Evolutionary conservation across 2,888 invertebrate genomes (phyloP).

Genomic region (Nymphalis c-album): DNA sequence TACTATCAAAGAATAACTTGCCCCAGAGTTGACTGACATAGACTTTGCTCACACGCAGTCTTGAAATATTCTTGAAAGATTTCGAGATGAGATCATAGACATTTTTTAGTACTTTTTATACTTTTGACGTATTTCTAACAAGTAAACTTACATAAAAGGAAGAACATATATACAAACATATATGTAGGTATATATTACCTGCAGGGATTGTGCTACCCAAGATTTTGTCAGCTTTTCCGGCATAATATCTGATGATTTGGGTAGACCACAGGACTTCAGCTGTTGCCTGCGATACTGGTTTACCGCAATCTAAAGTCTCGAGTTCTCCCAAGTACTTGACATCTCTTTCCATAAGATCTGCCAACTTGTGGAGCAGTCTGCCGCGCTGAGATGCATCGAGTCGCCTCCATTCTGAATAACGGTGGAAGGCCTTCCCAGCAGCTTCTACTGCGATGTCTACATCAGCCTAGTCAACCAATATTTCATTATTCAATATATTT

Average conservation of each 20-base stretch:
- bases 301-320: conserved; percentile 97
- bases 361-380: conserved; percentile 85
- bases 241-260: conserved; percentile 89
- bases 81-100: too few relatives aligned
- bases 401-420: conserved; percentile 88
- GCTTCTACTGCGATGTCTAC: conserved; percentile 90
- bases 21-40: too few relatives aligned
- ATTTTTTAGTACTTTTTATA: too few relatives aligned
- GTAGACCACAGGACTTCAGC: conserved; percentile 85
- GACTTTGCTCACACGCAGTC: too few relatives aligned
- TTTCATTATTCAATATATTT: too few relatives aligned
- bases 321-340: conserved; percentile 89
- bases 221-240: conserved; percentile 96
- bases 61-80: too few relatives aligned
- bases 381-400: conserved; percentile 92
- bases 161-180: too few relatives aligned
- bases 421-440: conserved; percentile 88
- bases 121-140: too few relatives aligned
- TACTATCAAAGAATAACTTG: too few relatives aligned
- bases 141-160: too few relatives aligned
- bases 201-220: conserved; percentile 89
- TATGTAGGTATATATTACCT: conserved; percentile 55
- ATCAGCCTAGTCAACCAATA: conserved; percentile 82
- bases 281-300: conserved; percentile 88
- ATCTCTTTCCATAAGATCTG: conserved; percentile 90